These are phyloP conservation scores for Spodoptera littoralis DNA, from an alignment of 2,888 invertebrate species.

Conservation along the genomic window DNA sequence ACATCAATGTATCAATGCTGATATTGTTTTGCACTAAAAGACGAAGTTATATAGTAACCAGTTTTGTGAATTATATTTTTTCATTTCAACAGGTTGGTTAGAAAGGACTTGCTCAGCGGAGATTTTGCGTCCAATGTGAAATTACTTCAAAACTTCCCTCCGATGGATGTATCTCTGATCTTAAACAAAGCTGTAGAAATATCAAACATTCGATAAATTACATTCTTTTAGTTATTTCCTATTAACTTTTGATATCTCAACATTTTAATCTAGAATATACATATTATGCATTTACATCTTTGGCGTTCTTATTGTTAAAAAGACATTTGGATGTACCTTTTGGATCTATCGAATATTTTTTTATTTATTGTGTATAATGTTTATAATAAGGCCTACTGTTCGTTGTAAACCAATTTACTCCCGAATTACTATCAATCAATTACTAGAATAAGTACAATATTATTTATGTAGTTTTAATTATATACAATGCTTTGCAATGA, in stretches of 20 bases:
- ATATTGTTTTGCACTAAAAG: no score
- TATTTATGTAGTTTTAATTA: constrained; percentile 30
- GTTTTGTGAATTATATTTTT: neutral
- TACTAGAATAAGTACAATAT: constrained; percentile 46
- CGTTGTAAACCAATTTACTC: constrained; percentile 50
- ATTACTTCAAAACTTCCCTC: constrained; percentile 97
- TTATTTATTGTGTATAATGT: constrained; percentile 34
- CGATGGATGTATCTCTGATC: constrained; percentile 95
- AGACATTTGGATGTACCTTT: constrained; percentile 54
- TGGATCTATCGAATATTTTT: constrained; percentile 42
- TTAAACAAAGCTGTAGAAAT: constrained; percentile 93
- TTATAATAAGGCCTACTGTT: constrained; percentile 48
- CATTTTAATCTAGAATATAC: constrained; percentile 47
- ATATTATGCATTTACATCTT: constrained; percentile 52
- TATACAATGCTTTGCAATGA: constrained; percentile 12
- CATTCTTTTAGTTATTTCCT: constrained; percentile 27
- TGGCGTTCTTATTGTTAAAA: constrained; percentile 39
- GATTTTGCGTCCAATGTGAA: constrained; percentile 99
- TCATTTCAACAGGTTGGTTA: constrained; percentile 91
- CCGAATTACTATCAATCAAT: constrained; percentile 59
- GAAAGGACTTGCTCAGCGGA: constrained; percentile 94
- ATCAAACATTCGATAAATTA: constrained; percentile 70
- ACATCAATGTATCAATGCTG: no score
- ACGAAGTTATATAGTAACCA: no score
- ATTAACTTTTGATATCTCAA: constrained; percentile 41